Base-by-base conservation (phyloP, 2,113 vertebrate species). In the Eira barbara region DNA sequence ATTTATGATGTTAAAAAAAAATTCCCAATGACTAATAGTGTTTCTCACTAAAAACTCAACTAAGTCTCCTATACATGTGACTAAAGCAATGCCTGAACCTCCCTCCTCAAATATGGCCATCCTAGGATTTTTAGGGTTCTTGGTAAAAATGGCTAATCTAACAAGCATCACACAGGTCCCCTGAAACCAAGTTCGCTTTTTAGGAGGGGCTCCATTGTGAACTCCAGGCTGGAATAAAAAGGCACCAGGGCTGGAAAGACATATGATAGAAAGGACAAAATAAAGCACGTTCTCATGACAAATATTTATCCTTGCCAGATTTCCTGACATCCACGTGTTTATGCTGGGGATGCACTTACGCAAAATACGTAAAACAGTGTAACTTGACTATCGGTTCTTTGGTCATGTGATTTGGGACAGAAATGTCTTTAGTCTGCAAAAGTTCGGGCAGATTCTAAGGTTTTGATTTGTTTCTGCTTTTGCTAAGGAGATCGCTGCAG, bases 1-100 rank as follows among this genome's bases (percentile, higher is more conserved):
- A 98, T 97, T 97, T 74, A 96, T 52, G 81, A 78, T 81, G 17
- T 42, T 80, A n/a, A 49, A 81, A 92, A 92, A 89, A 39, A 0
- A 14, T 21, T 45, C 42, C 86, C 69, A 85, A 7, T 91, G 74
- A 97, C 83, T 74, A 57, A 93, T 86, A 81, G 29, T 73, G 69
- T 89, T 81, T 89, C 81, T 98, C 47, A 63, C 31, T 59, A 42
- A 81, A 87, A 94, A 80, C 31, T 80, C 39, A 86, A 78, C 36
- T 82, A 57, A 65, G 78, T 45, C 25, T 96, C n/a, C 27, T 61
- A 36, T 69, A 47, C 88, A 88, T 15, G 89, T 94, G 97, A 95
- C 89, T 57, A 63, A 57, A 81, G 1, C 67, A 45, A 91, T 18
- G 57, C 15, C 20, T 59, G 31, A 39, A 57, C 20, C n/a, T 47